Evolutionary conservation across 2,888 invertebrate genomes (phyloP), one percentile per base, ranked within the genome.

Genomic region (Zonitis immaculata): DNA sequence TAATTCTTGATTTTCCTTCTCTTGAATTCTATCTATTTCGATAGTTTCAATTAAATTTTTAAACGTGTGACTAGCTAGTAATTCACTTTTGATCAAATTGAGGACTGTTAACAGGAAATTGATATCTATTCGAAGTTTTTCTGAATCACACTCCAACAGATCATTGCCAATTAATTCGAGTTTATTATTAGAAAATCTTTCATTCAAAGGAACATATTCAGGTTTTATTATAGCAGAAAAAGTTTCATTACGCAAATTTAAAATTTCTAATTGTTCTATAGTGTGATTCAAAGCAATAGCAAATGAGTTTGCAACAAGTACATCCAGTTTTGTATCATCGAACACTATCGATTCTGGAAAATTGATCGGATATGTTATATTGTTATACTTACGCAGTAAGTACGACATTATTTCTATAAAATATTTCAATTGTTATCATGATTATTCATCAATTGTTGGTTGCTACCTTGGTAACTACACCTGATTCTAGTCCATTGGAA

Each of bases 111-210:
- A 20, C 1, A 39, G 6, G 16, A 8, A 39, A 39, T n/a, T 39
- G 20, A 11, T 1, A 9, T 20, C 39, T 0, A n/a, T 1, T 39
- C 20, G 39, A n/a, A 18, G 2, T 39, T 20, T 20, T 18, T n/a
- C 39, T 2, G 3, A 11, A 39, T 39, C 11, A n/a, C n/a, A n/a
- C 4, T 20, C n/a, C 6, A 1, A 18, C 9, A 11, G 11, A 6
- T n/a, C 8, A 9, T 9, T 3, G 9, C 16, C 8, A 35, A 18
- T 39, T 39, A 22, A 22, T 22, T 5, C 5, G 60, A n/a, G 59
- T 43, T 62, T 64, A 6, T 47, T 16, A 8, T 47, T 30, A n/a
- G 42, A 42, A 42, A 57, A 58, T 39, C 54, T 52, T 20, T 60
- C 54, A 0, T 51, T 18, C 8, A 58, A 8, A 7, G 57, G 45